Evolutionary conservation across 2,113 vertebrate genomes (phyloP), one percentile per base, ranked within the genome.

Genomic region (Actenoides lindsayi): DNA sequence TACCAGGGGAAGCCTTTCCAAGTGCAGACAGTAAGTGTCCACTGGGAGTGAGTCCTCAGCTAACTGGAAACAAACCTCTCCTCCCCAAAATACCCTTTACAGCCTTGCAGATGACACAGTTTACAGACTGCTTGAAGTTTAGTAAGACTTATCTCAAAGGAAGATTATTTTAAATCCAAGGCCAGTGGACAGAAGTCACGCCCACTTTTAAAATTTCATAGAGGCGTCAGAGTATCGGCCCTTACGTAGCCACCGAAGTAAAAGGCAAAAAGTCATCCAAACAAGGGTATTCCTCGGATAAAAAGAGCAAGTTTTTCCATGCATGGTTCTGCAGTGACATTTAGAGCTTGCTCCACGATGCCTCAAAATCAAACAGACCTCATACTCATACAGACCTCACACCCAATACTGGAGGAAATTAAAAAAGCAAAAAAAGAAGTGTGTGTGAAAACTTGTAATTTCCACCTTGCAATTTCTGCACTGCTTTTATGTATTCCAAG

Each of bases 11-110:
- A 59, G 27, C 3, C 44, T 5, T 39, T 37, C 77, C 63, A 17
- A 15, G 33, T 0, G 5, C 65, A 64, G 71, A 23, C 33, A 37
- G 18, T 6, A 16, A 19, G 42, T 7, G 33, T 0, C 27, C 5
- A 30, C 30, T n/a, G 14, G 0, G 5, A 30, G 23, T 0, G 33
- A 70, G 16, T 5, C 67, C 42, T 13, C 4, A 13, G 37, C 57
- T 25, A 64, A 16, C 3, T 41, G 73, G 7, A 39, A 62, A 74
- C 68, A 83, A 83, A 46, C 21, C 28, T 35, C 74, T 77, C 39
- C 59, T 86, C 37, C 31, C 48, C 23, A 42, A 3, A 46, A 5
- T 17, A 19, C 67, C 20, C 69, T 25, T 69, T 21, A 51, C 39
- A 53, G 59, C 48, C n/a, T n/a, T 39, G n/a, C 9, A 9, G 5